Base-by-base conservation (phyloP, 2,888 invertebrate species). In the Sepiola atlantica region DNA sequence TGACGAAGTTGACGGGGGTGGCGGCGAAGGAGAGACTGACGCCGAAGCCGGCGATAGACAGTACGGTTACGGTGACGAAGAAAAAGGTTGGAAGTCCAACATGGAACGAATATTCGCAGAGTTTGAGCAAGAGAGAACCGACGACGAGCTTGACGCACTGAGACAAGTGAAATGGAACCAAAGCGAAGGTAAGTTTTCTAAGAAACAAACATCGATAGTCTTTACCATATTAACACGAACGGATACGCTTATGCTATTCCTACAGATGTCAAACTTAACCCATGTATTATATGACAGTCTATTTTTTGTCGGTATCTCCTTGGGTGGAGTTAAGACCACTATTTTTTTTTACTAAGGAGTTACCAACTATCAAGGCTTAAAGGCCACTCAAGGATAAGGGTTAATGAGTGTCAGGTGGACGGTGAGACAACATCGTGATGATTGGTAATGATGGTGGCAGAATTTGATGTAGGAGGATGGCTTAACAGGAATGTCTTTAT, bases 81-180 rank as follows among this genome's bases (percentile, higher is more conserved):
- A 92, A 35, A 21, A 16, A 21, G 92, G 55, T 14, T 92, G 92
- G 92, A 92, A 92, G 35, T 92, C 92, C 45, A 55, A 92, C 18
- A n/a, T 92, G 32, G 55, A 92, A 55, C 45, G 54, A 1, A 18
- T 92, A 92, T 55, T 92, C 20, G 92, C n/a, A 6, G 45, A 92
- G 32, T 55, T 55, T 45, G 55, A 92, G 28, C 92, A 28, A 2
- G 77, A 77, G 28, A 0, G 24, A 18, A 18, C 3, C 0, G 92
- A 92, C 4, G 55, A 45, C 0, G 54, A 55, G 0, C 92, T n/a
- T 18, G n/a, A 92, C 24, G 28, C 55, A n/a, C 10, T 45, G 12
- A 35, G 92, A 45, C 35, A 92, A 16, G 54, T 35, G 10, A 54
- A 32, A 45, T n/a, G 55, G 45, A 92, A 92, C 32, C 28, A 92